Conservation (phyloP, 2,113 vertebrate species). For the Microtus montanus region DNA sequence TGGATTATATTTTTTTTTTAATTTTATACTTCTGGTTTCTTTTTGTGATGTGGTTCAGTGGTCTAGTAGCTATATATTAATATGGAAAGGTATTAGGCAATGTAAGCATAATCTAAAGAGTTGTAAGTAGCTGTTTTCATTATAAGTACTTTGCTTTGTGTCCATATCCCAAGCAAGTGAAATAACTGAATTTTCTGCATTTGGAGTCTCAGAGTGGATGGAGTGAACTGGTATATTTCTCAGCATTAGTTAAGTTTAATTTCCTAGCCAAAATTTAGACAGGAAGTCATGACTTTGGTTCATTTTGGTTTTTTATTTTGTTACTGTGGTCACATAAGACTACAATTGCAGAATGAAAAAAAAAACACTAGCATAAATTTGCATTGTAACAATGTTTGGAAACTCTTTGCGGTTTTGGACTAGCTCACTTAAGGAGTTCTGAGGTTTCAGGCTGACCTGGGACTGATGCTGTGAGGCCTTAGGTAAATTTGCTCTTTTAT, state of each 20-base stretch:
- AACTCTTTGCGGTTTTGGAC: neutral
- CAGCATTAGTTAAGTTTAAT: neutral
- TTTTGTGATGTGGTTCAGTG: neutral
- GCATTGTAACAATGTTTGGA: conserved; percentile 1
- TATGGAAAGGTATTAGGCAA: neutral
- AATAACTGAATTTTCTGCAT: neutral
- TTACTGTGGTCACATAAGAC: neutral
- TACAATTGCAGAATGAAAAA: neutral
- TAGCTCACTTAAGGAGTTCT: neutral
- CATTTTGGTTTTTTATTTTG: neutral
- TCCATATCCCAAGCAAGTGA: neutral
- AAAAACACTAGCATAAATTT: neutral
- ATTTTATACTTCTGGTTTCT: neutral
- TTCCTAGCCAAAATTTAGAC: neutral
- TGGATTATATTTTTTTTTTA: neutral
- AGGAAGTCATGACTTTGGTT: neutral
- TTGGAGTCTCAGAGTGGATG: neutral
- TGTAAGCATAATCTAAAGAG: neutral
- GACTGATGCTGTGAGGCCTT: neutral
- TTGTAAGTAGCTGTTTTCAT: neutral
- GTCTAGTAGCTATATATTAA: neutral
- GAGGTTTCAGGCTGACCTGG: neutral
- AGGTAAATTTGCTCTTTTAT: neutral
- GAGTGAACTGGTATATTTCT: neutral
- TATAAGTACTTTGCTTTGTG: neutral